Evolutionary conservation across 2,797 vertebrate species (phyloP), one percentile per base, ranked within the genome.

Genomic region (Schizopygopsis malacanthus): DNA sequence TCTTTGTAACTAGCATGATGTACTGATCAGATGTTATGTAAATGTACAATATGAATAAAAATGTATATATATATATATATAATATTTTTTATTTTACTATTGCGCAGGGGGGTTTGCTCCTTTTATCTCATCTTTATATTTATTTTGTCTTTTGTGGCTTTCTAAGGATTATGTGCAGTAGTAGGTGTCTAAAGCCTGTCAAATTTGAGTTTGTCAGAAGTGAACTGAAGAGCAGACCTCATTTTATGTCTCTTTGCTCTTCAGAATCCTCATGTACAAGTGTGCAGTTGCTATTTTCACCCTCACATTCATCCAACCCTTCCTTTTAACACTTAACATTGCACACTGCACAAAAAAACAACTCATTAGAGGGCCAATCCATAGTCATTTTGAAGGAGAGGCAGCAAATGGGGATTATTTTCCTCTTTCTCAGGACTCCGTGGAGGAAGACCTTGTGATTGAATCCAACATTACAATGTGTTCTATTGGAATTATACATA

Each of bases 381-480:
- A 61, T 79, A 79, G 79, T 87, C 79, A 85, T 87, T 82, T 82
- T 79, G 75, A 87, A 85, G 28, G 11, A 70, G 72, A 82, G 63
- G 79, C 65, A 41, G 56, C 33, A 50, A 77, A 85, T 77, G 37
- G 41, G 52, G 72, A 81, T 67, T 50, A 50, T 67, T 76, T 75
- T 77, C 20, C 28, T 47, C 9, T 83, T 50, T 39, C 45, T 12
- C 75, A 43, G 54, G 65, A 33, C 47, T 61, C 81, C 22, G 28
- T 76, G 73, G 22, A 81, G 20, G 15, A 45, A 81, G 59, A 70
- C 59, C 45, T 75, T 28, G 2, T 72, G 61, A 59, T 81, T 45
- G 69, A 43, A 47, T 63, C 69, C 2, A 2, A n/a, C 63, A 69
- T 79, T 39, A 2, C 47, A 78, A 52, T 39, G 61, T 43, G 39